A percentile compares a stretch with the other conserved stretches of the same genome.
Conservation (phyloP, 2,113 vertebrate species). For the Psettodes erumei region DNA sequence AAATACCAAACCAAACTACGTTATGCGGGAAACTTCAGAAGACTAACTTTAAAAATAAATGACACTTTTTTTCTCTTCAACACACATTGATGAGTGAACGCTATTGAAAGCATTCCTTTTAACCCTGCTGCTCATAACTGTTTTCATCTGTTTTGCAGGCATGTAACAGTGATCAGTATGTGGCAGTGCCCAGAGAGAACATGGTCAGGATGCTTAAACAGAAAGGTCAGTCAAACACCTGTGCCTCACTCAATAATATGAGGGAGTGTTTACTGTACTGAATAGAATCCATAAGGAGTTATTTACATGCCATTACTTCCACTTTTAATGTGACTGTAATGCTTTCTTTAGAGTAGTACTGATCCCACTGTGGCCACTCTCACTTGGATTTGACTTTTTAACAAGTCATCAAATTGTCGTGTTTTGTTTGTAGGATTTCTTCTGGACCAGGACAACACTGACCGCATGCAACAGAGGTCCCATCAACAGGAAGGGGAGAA, state of each 20-base stretch:
- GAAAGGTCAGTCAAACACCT: conserved; percentile 55
- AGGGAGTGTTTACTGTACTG: not conserved
- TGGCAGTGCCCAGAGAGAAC: conserved; percentile 81
- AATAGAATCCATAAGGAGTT: not conserved
- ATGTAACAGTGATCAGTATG: conserved; percentile 86
- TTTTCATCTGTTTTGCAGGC: conserved; percentile 74
- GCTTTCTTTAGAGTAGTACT: not conserved
- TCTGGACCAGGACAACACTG: conserved; percentile 21
- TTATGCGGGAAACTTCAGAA: not conserved
- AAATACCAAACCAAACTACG: not conserved
- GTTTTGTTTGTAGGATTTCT: conserved; percentile 55
- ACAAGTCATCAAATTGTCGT: not conserved
- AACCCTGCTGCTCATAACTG: not conserved
- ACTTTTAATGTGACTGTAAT: not conserved
- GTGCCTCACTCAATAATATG: not conserved
- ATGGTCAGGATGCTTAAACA: conserved; percentile 81
- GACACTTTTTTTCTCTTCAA: too few relatives aligned
- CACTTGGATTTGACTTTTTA: not conserved
- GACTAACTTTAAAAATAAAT: not conserved
- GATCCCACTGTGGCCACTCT: not conserved
- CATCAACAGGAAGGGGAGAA: conserved; percentile 51
- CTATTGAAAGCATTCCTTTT: not conserved
- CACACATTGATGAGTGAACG: not conserved
- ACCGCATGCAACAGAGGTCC: conserved; percentile 20
- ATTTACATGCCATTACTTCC: not conserved